phyloP scores from a whole-genome alignment of 2,888 invertebrate genomes.

The Tetranychus piercei region DNA sequence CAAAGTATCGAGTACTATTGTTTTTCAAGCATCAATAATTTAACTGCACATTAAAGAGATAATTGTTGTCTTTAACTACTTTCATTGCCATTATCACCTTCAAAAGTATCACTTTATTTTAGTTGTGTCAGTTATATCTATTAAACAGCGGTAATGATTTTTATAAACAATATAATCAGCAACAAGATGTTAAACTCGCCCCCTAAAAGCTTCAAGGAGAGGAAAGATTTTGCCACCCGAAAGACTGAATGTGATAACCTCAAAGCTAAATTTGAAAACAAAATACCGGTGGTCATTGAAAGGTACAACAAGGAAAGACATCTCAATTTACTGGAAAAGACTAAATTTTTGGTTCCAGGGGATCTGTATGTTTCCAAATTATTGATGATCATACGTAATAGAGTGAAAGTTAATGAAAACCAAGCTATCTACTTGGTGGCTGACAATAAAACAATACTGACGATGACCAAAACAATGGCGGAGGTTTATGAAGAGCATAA shows the following conservation, averaged over 20 bases:
- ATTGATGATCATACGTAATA: conserved; percentile 51
- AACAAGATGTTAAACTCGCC: not conserved
- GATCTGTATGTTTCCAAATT: conserved; percentile 76
- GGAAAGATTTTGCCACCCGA: conserved; percentile 33
- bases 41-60: too few relatives aligned
- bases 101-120: too few relatives aligned
- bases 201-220: conserved; percentile 33
- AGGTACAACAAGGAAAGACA: conserved; percentile 56
- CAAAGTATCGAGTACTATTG: too few relatives aligned
- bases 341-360: conserved; percentile 70
- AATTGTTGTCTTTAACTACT: too few relatives aligned
- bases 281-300: conserved; percentile 67
- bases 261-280: conserved; percentile 54
- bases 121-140: too few relatives aligned
- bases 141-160: too few relatives aligned
- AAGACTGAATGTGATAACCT: conserved; percentile 62
- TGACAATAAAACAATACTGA: conserved; percentile 60
- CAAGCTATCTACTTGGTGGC: conserved; percentile 59
- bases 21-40: too few relatives aligned
- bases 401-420: conserved; percentile 21
- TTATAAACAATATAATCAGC: too few relatives aligned
- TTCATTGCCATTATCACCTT: too few relatives aligned
- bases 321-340: conserved; percentile 58
- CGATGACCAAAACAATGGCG: conserved; percentile 57
- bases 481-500: conserved; percentile 58